Evolutionary conservation across 1,140 invertebrate species (phyloP), one percentile per base, ranked within the genome.

Genomic region (Pectinophora gossypiella): DNA sequence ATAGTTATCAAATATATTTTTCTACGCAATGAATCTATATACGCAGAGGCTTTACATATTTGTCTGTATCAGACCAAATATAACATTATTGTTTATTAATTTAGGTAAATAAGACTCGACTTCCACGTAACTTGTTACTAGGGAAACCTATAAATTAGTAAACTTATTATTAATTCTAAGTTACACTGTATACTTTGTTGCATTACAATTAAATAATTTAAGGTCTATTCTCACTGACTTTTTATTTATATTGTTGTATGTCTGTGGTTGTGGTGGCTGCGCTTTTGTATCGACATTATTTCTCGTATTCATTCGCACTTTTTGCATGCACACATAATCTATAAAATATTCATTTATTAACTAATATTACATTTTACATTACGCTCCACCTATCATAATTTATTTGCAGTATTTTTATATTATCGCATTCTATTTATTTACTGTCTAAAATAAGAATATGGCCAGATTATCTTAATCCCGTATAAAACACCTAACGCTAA

Each of bases 11-110:
- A 5, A 12, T 27, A 27, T 5, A 27, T 27, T 27, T 27, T 42
- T 27, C 18, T 13, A 44, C 50, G n/a, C n/a, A n/a, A n/a, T n/a
- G n/a, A n/a, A 22, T 44, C 10, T 27, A 45, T 10, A 43, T 16
- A 52, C 23, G 45, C 9, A 9, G 42, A 44, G 42, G 42, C 42
- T 44, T 20, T 49, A 38, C 6, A 38, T 3, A 36, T 38, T 49
- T 19, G 48, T 49, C 36, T 49, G 27, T 40, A 38, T 49, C 48
- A 49, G 27, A 49, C 35, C 27, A 36, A 20, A 38, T 10, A 32
- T 32, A 32, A 40, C 36, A 40, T 40, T 13, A 18, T 15, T 40
- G n/a, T 40, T 18, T 40, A 40, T n/a, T n/a, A 18, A 7, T 40
- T 40, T 40, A 40, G 36, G 27, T n/a, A 32, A 32, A 32, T 32